Evolutionary conservation across 2,888 invertebrate genomes (phyloP).

Genomic region (Torymus texanus): DNA sequence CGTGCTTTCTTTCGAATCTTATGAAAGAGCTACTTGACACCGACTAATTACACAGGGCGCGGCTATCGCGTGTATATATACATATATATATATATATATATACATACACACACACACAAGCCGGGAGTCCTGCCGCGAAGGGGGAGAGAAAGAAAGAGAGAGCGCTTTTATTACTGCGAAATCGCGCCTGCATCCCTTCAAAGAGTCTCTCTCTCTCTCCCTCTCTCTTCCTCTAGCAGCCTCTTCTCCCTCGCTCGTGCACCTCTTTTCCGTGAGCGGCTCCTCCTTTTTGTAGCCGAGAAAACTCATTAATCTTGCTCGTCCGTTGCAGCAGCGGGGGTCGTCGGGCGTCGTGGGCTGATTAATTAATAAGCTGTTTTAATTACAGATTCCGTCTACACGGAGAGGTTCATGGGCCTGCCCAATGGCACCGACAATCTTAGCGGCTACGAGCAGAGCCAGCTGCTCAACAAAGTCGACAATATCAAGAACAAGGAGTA

Average conservation of each 20-base stretch:
- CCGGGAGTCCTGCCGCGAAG: not conserved
- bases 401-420: conserved; percentile 96
- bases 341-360: not conserved
- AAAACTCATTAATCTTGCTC: conserved; percentile 63
- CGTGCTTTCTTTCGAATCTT: conserved; percentile 16
- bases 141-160: no score
- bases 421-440: conserved; percentile 84
- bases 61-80: no score
- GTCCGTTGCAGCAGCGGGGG: conserved; percentile 34
- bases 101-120: no score
- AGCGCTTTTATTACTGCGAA: conserved; percentile 27
- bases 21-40: conserved; percentile 34
- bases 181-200: conserved; percentile 30
- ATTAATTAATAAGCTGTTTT: conserved; percentile 60
- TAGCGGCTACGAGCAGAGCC: conserved; percentile 84
- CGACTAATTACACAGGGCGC: conserved; percentile 40
- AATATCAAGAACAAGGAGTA: conserved; percentile 84
- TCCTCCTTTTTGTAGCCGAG: conserved; percentile 25
- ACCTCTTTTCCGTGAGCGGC: not conserved
- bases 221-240: not conserved
- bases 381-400: conserved; percentile 93
- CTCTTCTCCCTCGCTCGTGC: not conserved
- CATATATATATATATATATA: no score
- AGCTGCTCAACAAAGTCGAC: conserved; percentile 83
- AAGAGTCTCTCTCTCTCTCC: not conserved